These are phyloP conservation scores for Coelopa pilipes DNA, from an alignment of 2,888 invertebrate species.

Conservation along the genomic window DNA sequence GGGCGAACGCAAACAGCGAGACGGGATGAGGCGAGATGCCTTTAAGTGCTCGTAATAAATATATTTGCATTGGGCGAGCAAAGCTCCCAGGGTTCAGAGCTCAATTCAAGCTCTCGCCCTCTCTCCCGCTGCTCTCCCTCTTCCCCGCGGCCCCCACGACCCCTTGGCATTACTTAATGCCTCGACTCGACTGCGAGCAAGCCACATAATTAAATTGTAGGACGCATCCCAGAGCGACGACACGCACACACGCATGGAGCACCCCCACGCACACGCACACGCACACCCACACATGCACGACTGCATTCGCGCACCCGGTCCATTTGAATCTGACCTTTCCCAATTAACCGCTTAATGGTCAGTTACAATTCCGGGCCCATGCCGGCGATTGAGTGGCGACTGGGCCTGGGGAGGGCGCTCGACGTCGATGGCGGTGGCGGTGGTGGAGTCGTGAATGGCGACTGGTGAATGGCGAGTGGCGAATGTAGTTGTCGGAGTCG, in stretches of 20 bases:
- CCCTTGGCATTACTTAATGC: too few species aligned
- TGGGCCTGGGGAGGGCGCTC: background rate
- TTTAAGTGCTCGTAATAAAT: too few species aligned
- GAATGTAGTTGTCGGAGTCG: too few species aligned
- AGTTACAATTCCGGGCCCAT: slow-evolving; percentile 10
- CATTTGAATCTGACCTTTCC: slow-evolving; percentile 38
- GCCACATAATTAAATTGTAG: slow-evolving; percentile 24
- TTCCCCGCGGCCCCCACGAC: too few species aligned
- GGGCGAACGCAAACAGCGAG: too few species aligned
- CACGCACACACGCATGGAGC: slow-evolving; percentile 4
- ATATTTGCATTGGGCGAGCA: too few species aligned
- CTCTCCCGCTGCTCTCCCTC: too few species aligned
- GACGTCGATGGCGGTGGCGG: background rate
- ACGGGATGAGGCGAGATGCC: too few species aligned
- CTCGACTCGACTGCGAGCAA: too few species aligned
- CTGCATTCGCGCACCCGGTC: too few species aligned
- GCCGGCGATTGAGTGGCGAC: background rate
- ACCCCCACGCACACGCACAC: background rate
- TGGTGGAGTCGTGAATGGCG: background rate
- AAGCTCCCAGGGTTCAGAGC: too few species aligned
- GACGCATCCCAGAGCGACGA: slow-evolving; percentile 5
- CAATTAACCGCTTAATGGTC: slow-evolving; percentile 38
- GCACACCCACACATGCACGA: background rate
- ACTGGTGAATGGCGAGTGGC: background rate
- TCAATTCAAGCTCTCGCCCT: too few species aligned